A percentile compares a stretch with the other conserved stretches of the same genome.
phyloP scores from a whole-genome alignment of 2,888 invertebrate genomes.

The Tipula unca region DNA sequence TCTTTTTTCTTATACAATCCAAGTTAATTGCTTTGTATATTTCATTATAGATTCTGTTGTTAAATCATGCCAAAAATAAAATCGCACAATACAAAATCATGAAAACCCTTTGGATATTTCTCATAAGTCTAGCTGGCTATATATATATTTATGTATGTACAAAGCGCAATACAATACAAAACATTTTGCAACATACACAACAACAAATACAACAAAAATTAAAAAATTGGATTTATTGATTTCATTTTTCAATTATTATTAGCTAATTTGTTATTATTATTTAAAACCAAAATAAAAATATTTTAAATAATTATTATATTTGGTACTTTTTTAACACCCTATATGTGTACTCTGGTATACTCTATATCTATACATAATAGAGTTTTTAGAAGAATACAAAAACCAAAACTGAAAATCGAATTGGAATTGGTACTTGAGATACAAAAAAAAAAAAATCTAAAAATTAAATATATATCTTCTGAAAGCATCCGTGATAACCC shows the following conservation, averaged over 20 bases:
- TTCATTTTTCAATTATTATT: neutral
- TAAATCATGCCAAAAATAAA: neutral
- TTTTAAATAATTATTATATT: too few species aligned
- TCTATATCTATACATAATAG: neutral
- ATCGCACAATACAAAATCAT: constrained; percentile 15
- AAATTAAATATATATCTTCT: constrained; percentile 14
- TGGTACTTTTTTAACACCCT: neutral
- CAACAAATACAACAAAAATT: neutral
- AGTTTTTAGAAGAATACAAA: neutral
- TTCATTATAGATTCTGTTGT: neutral
- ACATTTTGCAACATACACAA: neutral
- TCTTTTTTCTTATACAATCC: neutral
- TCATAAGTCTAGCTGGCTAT: neutral
- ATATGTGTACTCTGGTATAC: neutral
- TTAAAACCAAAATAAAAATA: neutral
- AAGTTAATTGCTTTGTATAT: neutral
- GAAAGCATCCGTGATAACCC: constrained; percentile 18
- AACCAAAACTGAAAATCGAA: neutral
- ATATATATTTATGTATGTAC: too few species aligned
- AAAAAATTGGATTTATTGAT: neutral
- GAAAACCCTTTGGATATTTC: constrained; percentile 17
- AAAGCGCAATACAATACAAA: neutral
- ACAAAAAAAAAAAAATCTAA: neutral
- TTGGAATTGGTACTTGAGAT: neutral
- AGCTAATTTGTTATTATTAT: neutral